A percentile compares a stretch with the other conserved stretches of the same genome.
Conservation (phyloP, 1,140 invertebrate species). For the Bursaphelenchus mucronatus region DNA sequence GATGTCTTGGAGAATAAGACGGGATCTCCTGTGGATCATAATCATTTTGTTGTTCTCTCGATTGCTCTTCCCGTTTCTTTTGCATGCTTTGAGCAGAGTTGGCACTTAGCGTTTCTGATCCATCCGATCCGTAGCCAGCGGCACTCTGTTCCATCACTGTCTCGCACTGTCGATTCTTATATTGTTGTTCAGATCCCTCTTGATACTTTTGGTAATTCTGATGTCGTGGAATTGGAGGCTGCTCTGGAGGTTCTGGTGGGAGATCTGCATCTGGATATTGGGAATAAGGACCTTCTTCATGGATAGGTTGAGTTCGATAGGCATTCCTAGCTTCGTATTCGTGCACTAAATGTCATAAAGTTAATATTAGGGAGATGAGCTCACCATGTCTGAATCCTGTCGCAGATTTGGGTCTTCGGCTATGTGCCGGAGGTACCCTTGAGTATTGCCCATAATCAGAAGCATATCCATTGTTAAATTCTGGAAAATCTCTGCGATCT, state of each 20-base stretch:
- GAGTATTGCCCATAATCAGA: too few species aligned
- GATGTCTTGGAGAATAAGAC: constrained; percentile 18
- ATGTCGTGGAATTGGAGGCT: too few species aligned
- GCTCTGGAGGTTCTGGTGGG: too few species aligned
- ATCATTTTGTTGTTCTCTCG: constrained; percentile 22
- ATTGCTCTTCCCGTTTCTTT: constrained; percentile 34
- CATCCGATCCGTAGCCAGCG: constrained; percentile 57
- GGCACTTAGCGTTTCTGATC: constrained; percentile 54
- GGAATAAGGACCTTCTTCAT: too few species aligned
- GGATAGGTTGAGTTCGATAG: too few species aligned
- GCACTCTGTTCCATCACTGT: constrained; percentile 22
- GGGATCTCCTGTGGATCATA: constrained; percentile 20
- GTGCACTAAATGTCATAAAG: background rate
- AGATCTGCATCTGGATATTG: too few species aligned
- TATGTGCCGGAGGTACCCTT: too few species aligned
- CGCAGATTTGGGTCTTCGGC: background rate
- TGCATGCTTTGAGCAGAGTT: constrained; percentile 57
- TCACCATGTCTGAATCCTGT: background rate
- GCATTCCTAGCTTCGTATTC: too few species aligned
- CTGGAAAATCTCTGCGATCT: too few species aligned
- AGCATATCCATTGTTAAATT: too few species aligned
- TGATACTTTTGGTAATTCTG: background rate
- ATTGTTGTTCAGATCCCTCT: background rate
- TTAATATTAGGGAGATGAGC: background rate
- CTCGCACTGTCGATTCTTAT: constrained; percentile 6